Base-by-base conservation (phyloP, 2,888 invertebrate genomes). In the Dione vanillae region DNA sequence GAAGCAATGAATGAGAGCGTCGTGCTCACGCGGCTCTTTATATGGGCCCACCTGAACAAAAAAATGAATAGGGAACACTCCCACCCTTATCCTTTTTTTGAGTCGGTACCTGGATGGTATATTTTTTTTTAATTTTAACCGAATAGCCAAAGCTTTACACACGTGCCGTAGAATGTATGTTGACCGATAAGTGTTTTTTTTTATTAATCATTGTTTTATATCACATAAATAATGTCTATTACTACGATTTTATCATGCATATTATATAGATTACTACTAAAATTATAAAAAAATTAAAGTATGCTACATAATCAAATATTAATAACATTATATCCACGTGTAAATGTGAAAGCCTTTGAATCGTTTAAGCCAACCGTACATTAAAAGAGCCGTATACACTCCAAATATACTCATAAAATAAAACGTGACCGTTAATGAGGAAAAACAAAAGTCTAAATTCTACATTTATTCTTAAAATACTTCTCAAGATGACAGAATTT, bases 41-140 rank as follows among this genome's bases (percentile, higher is more conserved):
- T 92, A 93, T 86, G 86, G 84, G 27, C 82, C 83, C 83, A 83
- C 82, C 79, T 83, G 80, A 77, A 81, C 82, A 87, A 90, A 92
- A 92, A 92, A 92, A 84, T 84, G 85, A 83, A 82, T 82, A 82
- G 83, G 83, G 86, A 82, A 79, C 85, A 87, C 86, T 88, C 85
- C 86, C 85, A 87, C 88, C 89, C 87, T 82, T 84, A 80, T 80
- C 75, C 76, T 79, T 83, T 89, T 90, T 90, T 90, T 88, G 79
- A 78, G 75, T 77, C 79, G 78, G 79, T 92, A 91, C 92, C 92
- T 92, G 92, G 87, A 79, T 70, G 70, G 49, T 54, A 41, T 49
- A n/a, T 51, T 67, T 64, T 69, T 70, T 72, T 75, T 75, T 72
- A 69, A 74, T 74, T 71, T 69, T 70, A 69, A 67, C 61, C 72